Evolutionary conservation across 2,888 invertebrate species (phyloP).

Genomic region (Proisotoma minuta): DNA sequence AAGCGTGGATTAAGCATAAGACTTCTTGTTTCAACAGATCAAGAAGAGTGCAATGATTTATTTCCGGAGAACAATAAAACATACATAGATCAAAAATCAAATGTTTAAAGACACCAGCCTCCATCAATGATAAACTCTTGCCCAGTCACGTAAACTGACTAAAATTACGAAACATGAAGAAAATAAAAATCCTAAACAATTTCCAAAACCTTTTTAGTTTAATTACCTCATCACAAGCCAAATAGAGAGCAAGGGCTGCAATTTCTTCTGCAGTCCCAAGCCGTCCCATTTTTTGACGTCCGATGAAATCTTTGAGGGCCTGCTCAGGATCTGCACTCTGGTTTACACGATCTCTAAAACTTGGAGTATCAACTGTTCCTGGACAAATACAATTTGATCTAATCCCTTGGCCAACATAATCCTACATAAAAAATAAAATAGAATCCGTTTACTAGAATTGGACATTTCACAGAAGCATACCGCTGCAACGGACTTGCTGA

Average conservation of each 20-base stretch:
- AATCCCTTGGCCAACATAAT: constrained; percentile 47
- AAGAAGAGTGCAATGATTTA: constrained; percentile 1
- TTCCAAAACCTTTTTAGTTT: neutral
- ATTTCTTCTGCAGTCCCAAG: constrained; percentile 49
- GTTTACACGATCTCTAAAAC: constrained; percentile 41
- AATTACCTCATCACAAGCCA: constrained; percentile 48
- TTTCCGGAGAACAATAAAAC: neutral
- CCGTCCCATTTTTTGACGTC: constrained; percentile 48
- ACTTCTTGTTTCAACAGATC: neutral
- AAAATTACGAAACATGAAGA: constrained; percentile 12
- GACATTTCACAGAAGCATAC: constrained; percentile 12
- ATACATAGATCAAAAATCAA: neutral
- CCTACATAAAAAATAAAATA: constrained; percentile 21
- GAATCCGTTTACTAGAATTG: neutral
- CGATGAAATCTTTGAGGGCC: constrained; percentile 46
- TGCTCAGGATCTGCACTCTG: constrained; percentile 39
- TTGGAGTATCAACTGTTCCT: constrained; percentile 47
- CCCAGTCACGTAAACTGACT: constrained; percentile 48
- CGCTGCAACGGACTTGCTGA: constrained; percentile 48
- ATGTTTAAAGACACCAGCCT: constrained; percentile 46
- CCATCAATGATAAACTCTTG: constrained; percentile 47
- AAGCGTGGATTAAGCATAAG: neutral
- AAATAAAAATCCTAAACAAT: neutral
- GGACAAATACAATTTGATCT: constrained; percentile 48
- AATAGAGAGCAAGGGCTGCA: constrained; percentile 47